Percentiles rank a stretch among this genome's conserved stretches.
phyloP scores from a whole-genome alignment of 2,888 invertebrate genomes.

The Opisthograptis luteolata region DNA sequence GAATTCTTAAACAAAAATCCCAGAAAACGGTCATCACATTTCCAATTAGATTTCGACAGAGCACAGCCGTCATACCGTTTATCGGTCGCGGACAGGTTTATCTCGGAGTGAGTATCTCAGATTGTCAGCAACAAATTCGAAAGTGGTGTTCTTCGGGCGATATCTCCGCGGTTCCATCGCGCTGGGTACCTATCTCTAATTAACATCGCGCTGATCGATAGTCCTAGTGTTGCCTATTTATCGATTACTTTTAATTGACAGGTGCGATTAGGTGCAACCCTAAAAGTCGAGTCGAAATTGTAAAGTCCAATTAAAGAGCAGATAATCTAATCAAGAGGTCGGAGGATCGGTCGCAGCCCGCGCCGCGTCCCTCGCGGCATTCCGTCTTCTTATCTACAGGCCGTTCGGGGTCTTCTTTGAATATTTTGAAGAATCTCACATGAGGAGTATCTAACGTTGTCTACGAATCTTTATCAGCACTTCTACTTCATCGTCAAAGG shows the following conservation, averaged over 20 bases:
- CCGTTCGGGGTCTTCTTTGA: not conserved
- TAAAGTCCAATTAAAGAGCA: slow-evolving; percentile 39
- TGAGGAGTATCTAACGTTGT: not conserved
- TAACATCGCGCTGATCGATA: slow-evolving; percentile 67
- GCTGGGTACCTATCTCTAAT: slow-evolving; percentile 65
- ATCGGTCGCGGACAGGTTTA: slow-evolving; percentile 27
- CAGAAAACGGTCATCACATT: slow-evolving; percentile 9
- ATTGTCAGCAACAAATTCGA: slow-evolving; percentile 41
- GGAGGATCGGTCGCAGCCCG: not conserved
- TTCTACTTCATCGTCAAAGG: not conserved
- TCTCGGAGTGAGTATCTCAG: slow-evolving; percentile 42
- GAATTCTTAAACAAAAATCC: slow-evolving; percentile 6
- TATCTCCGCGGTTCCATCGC: slow-evolving; percentile 28
- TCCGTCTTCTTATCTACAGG: slow-evolving; percentile 2
- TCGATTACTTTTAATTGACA: slow-evolving; percentile 57
- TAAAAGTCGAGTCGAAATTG: slow-evolving; percentile 36
- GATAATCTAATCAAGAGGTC: slow-evolving; percentile 36
- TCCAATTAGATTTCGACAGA: slow-evolving; percentile 10
- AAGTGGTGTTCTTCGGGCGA: slow-evolving; percentile 32
- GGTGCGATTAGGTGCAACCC: slow-evolving; percentile 50
- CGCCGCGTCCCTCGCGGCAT: not conserved
- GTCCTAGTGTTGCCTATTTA: slow-evolving; percentile 42
- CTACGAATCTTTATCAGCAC: not conserved
- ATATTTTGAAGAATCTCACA: not conserved
- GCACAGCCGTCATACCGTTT: slow-evolving; percentile 1